Evolutionary conservation across 2,888 invertebrate species (phyloP), one percentile per base, ranked within the genome.

Genomic region (Pycnomerus fuliginosus): DNA sequence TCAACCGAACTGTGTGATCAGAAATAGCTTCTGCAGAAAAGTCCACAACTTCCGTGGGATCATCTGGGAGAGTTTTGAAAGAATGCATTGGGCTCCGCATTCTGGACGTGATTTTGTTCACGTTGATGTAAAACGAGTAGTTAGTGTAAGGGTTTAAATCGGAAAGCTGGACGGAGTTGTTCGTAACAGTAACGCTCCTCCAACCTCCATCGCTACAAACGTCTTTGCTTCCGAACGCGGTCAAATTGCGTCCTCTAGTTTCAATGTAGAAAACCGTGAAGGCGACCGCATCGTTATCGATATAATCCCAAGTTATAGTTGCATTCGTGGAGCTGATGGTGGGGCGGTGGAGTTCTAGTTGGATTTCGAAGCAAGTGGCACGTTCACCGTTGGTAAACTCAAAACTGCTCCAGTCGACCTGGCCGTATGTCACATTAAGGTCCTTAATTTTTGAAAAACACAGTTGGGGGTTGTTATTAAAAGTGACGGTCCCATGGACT

Each of bases 401-500:
- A n/a, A n/a, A n/a, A n/a, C n/a, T n/a, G n/a, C n/a, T n/a, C n/a
- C n/a, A n/a, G n/a, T n/a, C n/a, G n/a, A n/a, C n/a, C n/a, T n/a
- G n/a, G n/a, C n/a, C n/a, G n/a, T n/a, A n/a, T n/a, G n/a, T n/a
- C n/a, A n/a, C n/a, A n/a, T n/a, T 83, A 42, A 23, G 76, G 12
- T 78, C 74, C 7, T 77, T 69, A 30, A 92, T 83, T 60, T 84
- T 80, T 15, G 76, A 75, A 38, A 80, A 74, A 65, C 94, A 95
- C 10, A 95, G 72, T 64, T 85, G 82, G 1, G 87, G 85, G 68
- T 95, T 95, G 60, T 82, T 79, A 55, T 89, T 84, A 58, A 93
- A 84, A 45, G 80, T 81, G 28, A 90, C 73, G 4, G 80, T 79
- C 0, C 92, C 92, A 0, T 75, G 76, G 1, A 92, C 77, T 52